Base-by-base conservation (phyloP, 2,797 vertebrate species). In the Peromyscus melanophrys region DNA sequence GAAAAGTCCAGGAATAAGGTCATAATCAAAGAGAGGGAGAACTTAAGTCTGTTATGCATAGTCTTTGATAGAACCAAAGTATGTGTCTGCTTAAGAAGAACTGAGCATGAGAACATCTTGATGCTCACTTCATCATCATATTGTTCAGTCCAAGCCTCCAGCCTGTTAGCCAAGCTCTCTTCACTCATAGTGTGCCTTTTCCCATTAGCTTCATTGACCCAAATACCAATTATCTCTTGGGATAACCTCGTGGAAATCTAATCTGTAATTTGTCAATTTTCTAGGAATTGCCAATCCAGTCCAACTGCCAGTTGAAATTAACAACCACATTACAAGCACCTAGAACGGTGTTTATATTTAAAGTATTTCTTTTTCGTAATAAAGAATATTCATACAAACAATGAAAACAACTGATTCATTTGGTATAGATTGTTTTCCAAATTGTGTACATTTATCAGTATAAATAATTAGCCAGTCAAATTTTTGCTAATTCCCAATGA, bases 351-450 rank as follows among this genome's bases (percentile, higher is more conserved):
- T 55, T 4, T 85, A 8, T 29, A 7, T 29, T 78, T 65, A 49
- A 78, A 46, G 10, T 75, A 93, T 37, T 63, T 81, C 55, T 89
- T 73, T 84, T 71, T 89, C 37, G 1, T 43, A 37, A 52, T 40
- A 59, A 96, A 76, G 10, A 1, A 57, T 75, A 49, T 0, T 63
- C 13, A 21, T 78, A 67, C 14, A 92, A 87, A 61, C n/a, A 92
- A 78, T 81, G 25, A 21, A 92, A 65, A 87, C 65, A 69, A 13
- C 12, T 65, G 3, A 2, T 89, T 96, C 31, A 89, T n/a, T 63
- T 52, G 43, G 5, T 85, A 10, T 81, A 29, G 92, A 57, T 92
- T 55, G 89, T 90, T 92, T 92, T 29, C 17, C 23, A 43, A 61
- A 87, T 55, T 67, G 29, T 4, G 13, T 37, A 43, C 23, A 34